phyloP scores from a whole-genome alignment of 2,888 invertebrate genomes.

The Piscicola geometra region DNA sequence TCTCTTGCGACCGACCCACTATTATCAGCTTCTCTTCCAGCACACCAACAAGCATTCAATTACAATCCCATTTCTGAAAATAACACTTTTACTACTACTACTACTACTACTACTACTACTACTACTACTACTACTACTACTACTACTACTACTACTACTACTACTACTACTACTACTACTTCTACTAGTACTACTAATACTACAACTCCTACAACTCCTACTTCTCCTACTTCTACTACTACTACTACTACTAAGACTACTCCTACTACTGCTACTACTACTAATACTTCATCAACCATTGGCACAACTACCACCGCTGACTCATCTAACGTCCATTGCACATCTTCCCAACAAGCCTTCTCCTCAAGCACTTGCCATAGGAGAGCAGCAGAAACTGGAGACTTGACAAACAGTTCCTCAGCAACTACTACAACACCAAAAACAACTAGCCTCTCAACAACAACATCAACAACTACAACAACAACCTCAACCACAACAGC shows the following conservation, averaged over 20 bases:
- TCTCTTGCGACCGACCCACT: no score
- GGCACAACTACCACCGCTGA: background rate
- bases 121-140: slow-evolving; percentile 8
- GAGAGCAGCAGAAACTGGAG: no score
- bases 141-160: background rate
- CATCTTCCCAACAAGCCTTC: no score
- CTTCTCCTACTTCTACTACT: background rate
- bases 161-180: slow-evolving; percentile 7
- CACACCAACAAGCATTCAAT: no score
- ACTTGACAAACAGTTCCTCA: no score
- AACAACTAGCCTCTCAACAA: no score
- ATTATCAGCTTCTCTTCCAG: no score
- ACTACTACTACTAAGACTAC: background rate
- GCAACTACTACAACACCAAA: no score
- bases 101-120: background rate
- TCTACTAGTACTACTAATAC: background rate
- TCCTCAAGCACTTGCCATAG: no score
- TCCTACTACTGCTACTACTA: background rate
- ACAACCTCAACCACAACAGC: slow-evolving; percentile 3
- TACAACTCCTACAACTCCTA: background rate
- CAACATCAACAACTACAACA: slow-evolving; percentile 14
- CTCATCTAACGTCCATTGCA: no score
- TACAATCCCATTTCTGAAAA: background rate
- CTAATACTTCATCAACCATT: background rate
- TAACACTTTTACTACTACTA: background rate